Base-by-base conservation (phyloP, 2,888 invertebrate genomes). In the Acleris cristana region DNA sequence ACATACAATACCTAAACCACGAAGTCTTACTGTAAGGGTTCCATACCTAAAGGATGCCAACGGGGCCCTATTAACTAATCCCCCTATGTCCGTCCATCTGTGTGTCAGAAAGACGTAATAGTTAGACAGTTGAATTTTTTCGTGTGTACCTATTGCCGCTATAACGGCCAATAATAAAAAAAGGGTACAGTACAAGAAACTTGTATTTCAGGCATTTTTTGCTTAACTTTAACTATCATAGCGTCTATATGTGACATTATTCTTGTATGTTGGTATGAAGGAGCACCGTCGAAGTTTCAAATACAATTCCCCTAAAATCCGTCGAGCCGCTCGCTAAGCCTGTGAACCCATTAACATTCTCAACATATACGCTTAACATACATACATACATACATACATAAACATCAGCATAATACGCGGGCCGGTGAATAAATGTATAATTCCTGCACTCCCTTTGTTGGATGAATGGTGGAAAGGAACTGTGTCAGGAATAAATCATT, bases 331-430 rank as follows among this genome's bases (percentile, higher is more conserved):
- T 23, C 49, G 10, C 26, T 52, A 18, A 23, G 48, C 40, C 65
- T 60, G 59, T 58, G 58, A n/a, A 8, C 30, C 40, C 8, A 65
- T 61, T 65, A 60, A 49, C 65, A 65, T 65, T 55, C 55, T 44
- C 16, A 65, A 61, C 65, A 60, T 54, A 65, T 49, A 65, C 49
- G 48, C 34, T 55, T 40, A 64, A 4, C 44, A 48, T 19, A 10
- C 26, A 45, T 49, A 64, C 52, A 45, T 49, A 64, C 52, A 45
- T 52, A 62, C 45, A 62, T 54, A 64, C 40, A 57, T 57, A 64
- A 52, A 51, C 64, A 65, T 65, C 65, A 65, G 60, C 60, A 65
- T 61, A 65, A 65, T 65, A 65, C 60, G 55, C 44, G 55, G 54
- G 54, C 52, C 54, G 40, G 7, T 65, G 65, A 65, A 65, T 65